Percentiles rank a stretch among this genome's conserved stretches.
phyloP scores from a whole-genome alignment of 2,888 invertebrate species.

The Myopa tessellatipennis region DNA sequence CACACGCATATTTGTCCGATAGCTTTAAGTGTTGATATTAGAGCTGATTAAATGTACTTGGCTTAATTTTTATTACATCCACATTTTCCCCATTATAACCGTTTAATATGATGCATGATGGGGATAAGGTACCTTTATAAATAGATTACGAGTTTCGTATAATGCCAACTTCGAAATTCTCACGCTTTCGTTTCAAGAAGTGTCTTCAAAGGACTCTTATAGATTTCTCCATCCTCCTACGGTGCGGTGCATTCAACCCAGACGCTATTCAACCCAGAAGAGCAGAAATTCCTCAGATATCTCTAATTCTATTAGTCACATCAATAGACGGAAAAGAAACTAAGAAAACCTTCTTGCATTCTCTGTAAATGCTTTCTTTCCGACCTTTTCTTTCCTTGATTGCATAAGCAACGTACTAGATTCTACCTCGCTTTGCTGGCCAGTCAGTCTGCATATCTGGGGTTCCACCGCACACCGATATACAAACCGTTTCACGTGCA shows the following conservation, averaged over 20 bases:
- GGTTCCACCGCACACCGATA: background rate
- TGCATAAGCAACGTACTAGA: background rate
- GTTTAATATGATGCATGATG: no score
- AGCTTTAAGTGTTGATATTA: no score
- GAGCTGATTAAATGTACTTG: no score
- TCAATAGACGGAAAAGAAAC: background rate
- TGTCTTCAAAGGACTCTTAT: background rate
- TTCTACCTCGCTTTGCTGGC: background rate
- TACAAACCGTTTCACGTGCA: slow-evolving; percentile 66
- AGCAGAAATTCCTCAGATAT: background rate
- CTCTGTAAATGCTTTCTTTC: background rate
- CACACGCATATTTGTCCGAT: no score
- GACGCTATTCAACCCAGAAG: no score
- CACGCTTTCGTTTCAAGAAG: background rate
- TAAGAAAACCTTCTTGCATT: background rate
- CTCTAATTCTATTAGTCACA: slow-evolving; percentile 26
- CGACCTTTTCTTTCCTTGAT: background rate
- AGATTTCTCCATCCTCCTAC: background rate
- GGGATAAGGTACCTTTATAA: no score
- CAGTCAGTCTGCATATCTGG: background rate
- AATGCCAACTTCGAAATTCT: background rate
- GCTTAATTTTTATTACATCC: no score
- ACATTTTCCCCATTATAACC: no score
- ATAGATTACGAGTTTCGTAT: no score
- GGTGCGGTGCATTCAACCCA: background rate